Base-by-base conservation (phyloP, 1,140 invertebrate genomes). In the Lordiphosa stackelbergi region DNA sequence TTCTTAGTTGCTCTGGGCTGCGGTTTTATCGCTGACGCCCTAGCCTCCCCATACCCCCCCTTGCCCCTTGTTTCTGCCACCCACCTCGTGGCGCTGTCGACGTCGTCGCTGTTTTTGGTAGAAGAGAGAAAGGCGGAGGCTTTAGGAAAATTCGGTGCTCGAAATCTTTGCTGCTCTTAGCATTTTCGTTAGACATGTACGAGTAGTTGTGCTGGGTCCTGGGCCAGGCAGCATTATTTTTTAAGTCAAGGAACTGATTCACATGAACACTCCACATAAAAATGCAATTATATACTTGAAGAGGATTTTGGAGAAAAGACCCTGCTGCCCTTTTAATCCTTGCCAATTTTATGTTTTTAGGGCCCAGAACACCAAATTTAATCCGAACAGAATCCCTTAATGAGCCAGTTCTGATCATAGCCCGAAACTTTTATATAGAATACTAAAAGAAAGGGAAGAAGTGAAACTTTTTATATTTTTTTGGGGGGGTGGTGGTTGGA, bases 131-230 rank as follows among this genome's bases (percentile, higher is more conserved):
- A 7, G 24, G 6, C 22, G 11, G 43, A 45, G 38, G 55, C 62
- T 79, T 79, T 73, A 54, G 41, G 22, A 58, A 79, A 74, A 57
- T 73, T 79, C 49, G 57, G 63, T 68, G 58, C 75, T 63, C 41
- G 75, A 81, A 73, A 68, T 79, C 55, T 71, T 70, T 60, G 77
- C 59, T 71, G 55, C 53, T 69, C 66, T 58, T 53, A 56, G 54
- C 66, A 69, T 74, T 38, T 63, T 51, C 31, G 40, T 46, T 57
- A 16, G 53, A 38, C 48, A 37, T 38, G 19, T 37, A 46, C 43
- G 19, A 46, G 24, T 28, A 28, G 0, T 5, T 6, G 24, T 28
- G 24, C 24, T 28, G 24, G 24, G 24, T 5, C 24, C 6, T n/a
- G 5, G 24, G 5, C 24, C 24, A 28, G 24, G 24, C 24, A 28